Base-by-base conservation (phyloP, 2,797 vertebrate genomes). In the Pangasius krempfi region DNA sequence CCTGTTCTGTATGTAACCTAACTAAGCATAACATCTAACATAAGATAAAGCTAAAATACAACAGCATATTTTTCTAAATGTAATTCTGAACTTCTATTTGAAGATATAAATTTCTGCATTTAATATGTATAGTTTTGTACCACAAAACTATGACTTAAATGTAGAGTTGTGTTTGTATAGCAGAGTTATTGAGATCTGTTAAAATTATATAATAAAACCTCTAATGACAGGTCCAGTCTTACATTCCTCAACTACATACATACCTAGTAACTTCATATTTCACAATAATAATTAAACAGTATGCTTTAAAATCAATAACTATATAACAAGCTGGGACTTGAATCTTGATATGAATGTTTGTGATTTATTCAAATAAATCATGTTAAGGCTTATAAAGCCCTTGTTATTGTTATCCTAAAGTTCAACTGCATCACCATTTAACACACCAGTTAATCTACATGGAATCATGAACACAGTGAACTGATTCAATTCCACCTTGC, bases 401-500 rank as follows among this genome's bases (percentile, higher is more conserved):
- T 44, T 62, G 25, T 44, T n/a, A 68, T 44, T 47, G 25, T 44
- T n/a, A 68, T 84, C n/a, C n/a, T 22, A 47, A 37, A 73, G 66
- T 82, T 88, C 52, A 89, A 56, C 22, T 70, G 37, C 70, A 76
- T 87, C 70, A 89, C 50, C 62, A 27, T 78, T 87, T 84, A 89
- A 27, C 72, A 72, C 50, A 89, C 70, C 78, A 84, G 79, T 76
- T 83, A 14, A 13, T 89, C 82, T 78, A 88, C 85, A 80, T 22
- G 75, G 88, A 90, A 66, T 86, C 86, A 81, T 60, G 76, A 86
- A 84, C 80, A 52, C 70, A 86, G 56, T 52, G 73, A 89, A 64
- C 87, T 89, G 84, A 84, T 85, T 87, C 78, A 80, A 66, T 88
- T 84, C 86, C 83, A 81, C 86, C 81, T 78, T 87, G 89, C 70